Base-by-base conservation (phyloP, 2,113 vertebrate genomes). In the Leucopsar rothschildi region DNA sequence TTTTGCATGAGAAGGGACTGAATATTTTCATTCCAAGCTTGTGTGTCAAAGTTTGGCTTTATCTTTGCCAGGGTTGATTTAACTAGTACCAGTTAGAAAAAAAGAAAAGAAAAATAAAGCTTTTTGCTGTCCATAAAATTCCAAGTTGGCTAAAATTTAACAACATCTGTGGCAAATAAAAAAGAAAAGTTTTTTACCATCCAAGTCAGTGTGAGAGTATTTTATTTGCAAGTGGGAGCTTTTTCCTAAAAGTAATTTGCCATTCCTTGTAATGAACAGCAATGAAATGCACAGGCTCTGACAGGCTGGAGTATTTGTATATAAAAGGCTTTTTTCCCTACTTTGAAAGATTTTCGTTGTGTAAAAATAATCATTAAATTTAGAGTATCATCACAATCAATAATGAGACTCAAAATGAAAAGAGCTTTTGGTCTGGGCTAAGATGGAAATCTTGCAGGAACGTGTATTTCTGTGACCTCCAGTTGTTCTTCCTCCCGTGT, bases 1-100 rank as follows among this genome's bases (percentile, higher is more conserved):
- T 77, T 95, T 96, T 95, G 92, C 94, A 94, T 4, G 52, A 95
- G 76, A 95, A 95, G 70, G 65, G 77, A 79, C 81, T 90, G 64
- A 95, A 42, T 37, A 75, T 22, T 70, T 64, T 95, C 94, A 93
- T 97, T 96, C 92, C 95, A 95, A 86, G 53, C 57, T 47, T 88
- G 65, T 95, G 89, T 1, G 83, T 96, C 81, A 92, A 79, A 86
- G 86, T 89, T 97, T 96, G 94, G 84, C 77, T 97, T 96, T 89
- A 89, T 95, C 83, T 95, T 87, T 83, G 66, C 82, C 66, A 81
- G 83, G 25, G 44, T 0, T 85, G 78, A 88, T 84, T 93, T 88
- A 94, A 93, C 89, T 69, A 92, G 61, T n/a, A 92, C 82, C 82
- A 93, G 59, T 70, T 72, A 83, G 15, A 35, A 29, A 37, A 15